A percentile compares a stretch with the other conserved stretches of the same genome.
Conservation (phyloP, 2,113 vertebrate genomes). For the Labeo catla region DNA sequence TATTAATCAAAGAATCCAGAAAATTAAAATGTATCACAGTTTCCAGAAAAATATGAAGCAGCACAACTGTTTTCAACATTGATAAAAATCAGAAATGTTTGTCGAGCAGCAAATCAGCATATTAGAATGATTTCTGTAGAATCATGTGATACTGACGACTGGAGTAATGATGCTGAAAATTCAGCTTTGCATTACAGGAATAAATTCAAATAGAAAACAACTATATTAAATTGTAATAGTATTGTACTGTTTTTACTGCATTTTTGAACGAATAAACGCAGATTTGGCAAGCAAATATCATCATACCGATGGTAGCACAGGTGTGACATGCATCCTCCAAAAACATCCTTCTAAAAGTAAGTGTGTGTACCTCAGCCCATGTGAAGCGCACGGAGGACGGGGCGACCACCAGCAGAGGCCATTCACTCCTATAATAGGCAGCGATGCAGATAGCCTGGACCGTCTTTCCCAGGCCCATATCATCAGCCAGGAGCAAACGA, state of each 20-base stretch:
- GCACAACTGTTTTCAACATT: neutral
- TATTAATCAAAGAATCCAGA: neutral
- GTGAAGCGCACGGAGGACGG: conserved; percentile 95
- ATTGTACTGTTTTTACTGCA: neutral
- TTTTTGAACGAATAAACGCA: neutral
- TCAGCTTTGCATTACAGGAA: neutral
- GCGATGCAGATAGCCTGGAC: conserved; percentile 98
- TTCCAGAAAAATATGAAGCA: neutral
- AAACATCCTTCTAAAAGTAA: neutral
- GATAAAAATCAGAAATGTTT: neutral
- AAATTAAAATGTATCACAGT: neutral
- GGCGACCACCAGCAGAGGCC: conserved; percentile 91
- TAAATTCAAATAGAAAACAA: neutral
- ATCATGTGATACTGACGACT: neutral
- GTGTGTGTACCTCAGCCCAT: conserved; percentile 88
- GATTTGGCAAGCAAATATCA: neutral
- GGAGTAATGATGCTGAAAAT: neutral
- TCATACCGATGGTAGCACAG: neutral
- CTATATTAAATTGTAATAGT: neutral
- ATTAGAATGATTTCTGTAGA: neutral
- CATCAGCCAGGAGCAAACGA: conserved; percentile 93
- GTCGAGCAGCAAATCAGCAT: neutral
- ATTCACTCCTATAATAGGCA: conserved; percentile 88
- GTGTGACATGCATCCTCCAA: neutral
- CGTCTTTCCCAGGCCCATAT: conserved; percentile 98